Conservation (phyloP, 2,888 invertebrate species). For the Acleris laterana region DNA sequence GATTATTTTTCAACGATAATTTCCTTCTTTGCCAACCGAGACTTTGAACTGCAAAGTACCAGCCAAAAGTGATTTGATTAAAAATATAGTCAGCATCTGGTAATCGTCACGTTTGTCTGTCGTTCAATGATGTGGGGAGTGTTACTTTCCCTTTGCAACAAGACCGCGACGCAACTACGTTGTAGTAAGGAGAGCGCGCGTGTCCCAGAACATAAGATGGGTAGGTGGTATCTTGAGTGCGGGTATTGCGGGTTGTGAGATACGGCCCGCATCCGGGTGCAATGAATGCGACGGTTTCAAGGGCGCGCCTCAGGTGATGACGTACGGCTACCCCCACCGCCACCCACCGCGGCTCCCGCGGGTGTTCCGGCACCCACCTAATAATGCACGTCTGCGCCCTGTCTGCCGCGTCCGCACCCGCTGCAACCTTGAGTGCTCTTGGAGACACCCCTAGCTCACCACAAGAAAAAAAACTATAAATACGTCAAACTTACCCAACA, state of each 20-base stretch:
- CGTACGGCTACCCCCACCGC: conserved; percentile 77
- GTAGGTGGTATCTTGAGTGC: conserved; percentile 65
- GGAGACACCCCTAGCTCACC: conserved; percentile 61
- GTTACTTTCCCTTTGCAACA: background rate
- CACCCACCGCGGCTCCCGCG: conserved; percentile 66
- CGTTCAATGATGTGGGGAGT: background rate
- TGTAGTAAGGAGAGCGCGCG: conserved; percentile 29
- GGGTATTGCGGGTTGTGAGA: conserved; percentile 68
- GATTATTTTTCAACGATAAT: too few species aligned
- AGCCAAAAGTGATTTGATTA: too few species aligned
- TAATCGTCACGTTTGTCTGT: background rate
- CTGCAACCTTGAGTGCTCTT: conserved; percentile 79
- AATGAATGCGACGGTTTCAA: conserved; percentile 84
- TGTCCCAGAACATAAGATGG: conserved; percentile 42
- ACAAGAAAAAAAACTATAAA: conserved; percentile 46
- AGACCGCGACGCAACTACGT: conserved; percentile 26
- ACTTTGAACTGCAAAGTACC: too few species aligned
- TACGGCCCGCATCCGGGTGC: conserved; percentile 82
- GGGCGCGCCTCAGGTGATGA: conserved; percentile 84
- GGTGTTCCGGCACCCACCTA: conserved; percentile 83
- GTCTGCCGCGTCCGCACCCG: conserved; percentile 82
- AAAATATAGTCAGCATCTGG: too few species aligned
- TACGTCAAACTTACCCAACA: conserved; percentile 19
- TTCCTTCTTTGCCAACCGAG: too few species aligned
- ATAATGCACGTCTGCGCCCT: conserved; percentile 84